These are phyloP conservation scores for Thyatira batis DNA, from an alignment of 2,888 invertebrate genomes.

Conservation along the genomic window DNA sequence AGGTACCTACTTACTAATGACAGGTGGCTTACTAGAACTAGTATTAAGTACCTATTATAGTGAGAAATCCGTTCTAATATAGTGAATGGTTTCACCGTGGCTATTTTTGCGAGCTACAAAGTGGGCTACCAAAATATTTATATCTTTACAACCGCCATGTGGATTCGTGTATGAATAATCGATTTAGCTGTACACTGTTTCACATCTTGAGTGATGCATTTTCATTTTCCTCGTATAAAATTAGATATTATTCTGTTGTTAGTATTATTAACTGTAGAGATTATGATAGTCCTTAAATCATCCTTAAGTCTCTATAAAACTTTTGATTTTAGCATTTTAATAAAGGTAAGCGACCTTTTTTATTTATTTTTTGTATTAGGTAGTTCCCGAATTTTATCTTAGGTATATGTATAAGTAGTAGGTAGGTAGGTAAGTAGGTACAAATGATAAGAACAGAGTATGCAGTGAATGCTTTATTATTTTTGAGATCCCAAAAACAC, in stretches of 20 bases:
- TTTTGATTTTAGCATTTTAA: no score
- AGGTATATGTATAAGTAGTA: no score
- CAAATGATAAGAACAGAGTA: neutral
- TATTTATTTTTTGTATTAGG: neutral
- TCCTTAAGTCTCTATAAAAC: no score
- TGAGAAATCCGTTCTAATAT: slow-evolving; percentile 10
- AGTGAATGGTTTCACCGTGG: slow-evolving; percentile 10
- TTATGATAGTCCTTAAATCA: no score
- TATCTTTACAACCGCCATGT: slow-evolving; percentile 13
- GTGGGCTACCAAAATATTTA: slow-evolving; percentile 14
- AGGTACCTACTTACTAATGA: no score
- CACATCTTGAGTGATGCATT: neutral
- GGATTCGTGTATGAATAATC: neutral
- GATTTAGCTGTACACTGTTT: neutral
- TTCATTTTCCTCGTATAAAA: neutral
- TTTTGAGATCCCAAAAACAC: slow-evolving; percentile 83
- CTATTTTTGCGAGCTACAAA: slow-evolving; percentile 18
- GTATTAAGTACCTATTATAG: neutral
- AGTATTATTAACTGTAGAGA: neutral
- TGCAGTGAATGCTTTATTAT: slow-evolving; percentile 74
- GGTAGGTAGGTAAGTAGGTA: neutral
- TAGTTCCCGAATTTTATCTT: no score
- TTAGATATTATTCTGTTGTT: neutral
- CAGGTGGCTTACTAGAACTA: no score
- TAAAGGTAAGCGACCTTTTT: no score